Evolutionary conservation across 1,140 invertebrate species (phyloP).

Genomic region (Copidosoma floridanum): DNA sequence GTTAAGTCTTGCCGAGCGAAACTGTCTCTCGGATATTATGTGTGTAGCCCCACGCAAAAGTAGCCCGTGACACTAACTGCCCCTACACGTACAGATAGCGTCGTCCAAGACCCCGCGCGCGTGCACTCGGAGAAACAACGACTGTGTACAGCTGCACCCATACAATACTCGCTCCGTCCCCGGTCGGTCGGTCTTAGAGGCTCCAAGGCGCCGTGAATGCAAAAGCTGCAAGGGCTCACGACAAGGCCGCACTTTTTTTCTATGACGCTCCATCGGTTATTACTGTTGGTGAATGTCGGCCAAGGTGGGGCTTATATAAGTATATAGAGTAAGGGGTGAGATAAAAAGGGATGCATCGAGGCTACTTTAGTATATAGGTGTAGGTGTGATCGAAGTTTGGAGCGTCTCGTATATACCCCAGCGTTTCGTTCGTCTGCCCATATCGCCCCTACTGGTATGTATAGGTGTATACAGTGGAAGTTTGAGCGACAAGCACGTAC

Average conservation of each 20-base stretch:
- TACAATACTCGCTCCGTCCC: no score
- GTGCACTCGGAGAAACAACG: no score
- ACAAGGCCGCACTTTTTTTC: neutral
- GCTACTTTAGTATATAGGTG: no score
- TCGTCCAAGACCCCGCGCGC: no score
- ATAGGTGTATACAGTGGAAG: conserved; percentile 34
- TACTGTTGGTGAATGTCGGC: conserved; percentile 6
- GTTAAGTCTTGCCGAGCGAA: conserved; percentile 54
- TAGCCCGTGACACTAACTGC: no score
- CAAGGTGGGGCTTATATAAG: neutral
- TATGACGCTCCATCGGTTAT: neutral
- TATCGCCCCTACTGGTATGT: no score
- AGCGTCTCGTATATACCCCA: neutral
- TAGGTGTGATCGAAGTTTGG: conserved; percentile 15
- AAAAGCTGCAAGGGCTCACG: neutral
- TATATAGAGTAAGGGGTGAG: no score
- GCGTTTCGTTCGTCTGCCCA: no score
- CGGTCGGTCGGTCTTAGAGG: no score
- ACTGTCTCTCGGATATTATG: conserved; percentile 49
- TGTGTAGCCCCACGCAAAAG: neutral
- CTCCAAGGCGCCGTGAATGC: conserved; percentile 7
- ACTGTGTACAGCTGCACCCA: no score
- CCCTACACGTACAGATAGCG: no score
- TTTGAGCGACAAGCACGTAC: conserved; percentile 32
- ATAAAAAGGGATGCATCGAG: no score